A percentile compares a stretch with the other conserved stretches of the same genome.
phyloP scores from a whole-genome alignment of 2,888 invertebrate genomes.

The Tipula helvola region DNA sequence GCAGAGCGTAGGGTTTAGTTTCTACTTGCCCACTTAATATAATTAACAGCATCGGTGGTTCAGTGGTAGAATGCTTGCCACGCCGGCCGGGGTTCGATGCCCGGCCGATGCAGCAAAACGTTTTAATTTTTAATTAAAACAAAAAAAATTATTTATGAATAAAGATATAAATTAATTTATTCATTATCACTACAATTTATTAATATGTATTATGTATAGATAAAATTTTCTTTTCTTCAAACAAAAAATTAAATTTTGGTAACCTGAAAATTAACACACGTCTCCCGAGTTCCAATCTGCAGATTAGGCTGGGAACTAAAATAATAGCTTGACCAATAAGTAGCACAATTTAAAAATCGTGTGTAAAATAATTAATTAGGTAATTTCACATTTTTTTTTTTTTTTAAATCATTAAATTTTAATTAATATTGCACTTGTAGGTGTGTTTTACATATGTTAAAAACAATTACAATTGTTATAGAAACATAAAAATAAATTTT shows the following conservation, averaged over 20 bases:
- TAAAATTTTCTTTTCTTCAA: not conserved
- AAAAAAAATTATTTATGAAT: not conserved
- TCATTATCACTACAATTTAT: not conserved
- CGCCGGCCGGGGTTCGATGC: constrained; percentile 10
- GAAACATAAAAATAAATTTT: not conserved
- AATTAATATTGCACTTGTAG: not conserved
- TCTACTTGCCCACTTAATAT: too few species aligned
- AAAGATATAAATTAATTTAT: not conserved
- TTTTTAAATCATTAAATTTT: not conserved
- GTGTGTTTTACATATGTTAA: not conserved
- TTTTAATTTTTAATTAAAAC: not conserved
- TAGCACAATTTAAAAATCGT: not conserved
- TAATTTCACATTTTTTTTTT: not conserved
- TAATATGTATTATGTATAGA: not conserved
- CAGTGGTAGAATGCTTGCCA: constrained; percentile 7
- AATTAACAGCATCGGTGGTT: not conserved
- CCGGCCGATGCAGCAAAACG: not conserved
- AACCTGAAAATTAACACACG: not conserved
- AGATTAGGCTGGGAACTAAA: too few species aligned
- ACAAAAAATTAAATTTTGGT: not conserved
- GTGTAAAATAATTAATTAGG: not conserved
- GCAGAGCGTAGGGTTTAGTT: too few species aligned
- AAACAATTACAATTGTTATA: not conserved
- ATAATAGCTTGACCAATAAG: not conserved
- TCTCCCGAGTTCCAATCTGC: too few species aligned